Base-by-base conservation (phyloP, 2,888 invertebrate species). In the Athalia circularis region DNA sequence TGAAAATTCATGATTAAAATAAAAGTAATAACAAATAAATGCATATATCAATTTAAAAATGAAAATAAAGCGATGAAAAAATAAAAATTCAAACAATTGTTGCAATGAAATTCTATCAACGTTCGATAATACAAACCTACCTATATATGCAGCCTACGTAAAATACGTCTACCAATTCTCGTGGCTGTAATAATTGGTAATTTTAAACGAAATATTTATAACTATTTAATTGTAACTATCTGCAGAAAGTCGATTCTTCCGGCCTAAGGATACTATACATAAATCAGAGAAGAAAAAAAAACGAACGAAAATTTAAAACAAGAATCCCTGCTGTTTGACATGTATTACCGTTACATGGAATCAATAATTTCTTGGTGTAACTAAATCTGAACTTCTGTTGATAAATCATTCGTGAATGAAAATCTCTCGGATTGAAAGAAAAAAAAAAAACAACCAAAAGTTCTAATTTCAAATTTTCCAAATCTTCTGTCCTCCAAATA, bases 91-190 rank as follows among this genome's bases (percentile, higher is more conserved):
- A 13, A 65, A 43, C 2, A 43, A 43, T 9, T 8, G 48, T 47
- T 48, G 47, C 48, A 65, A 65, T 65, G 65, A 65, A 65, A 48
- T 65, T 65, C 48, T 48, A 65, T 65, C 65, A 65, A 47, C 65
- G 65, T 65, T 65, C 65, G 65, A 65, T 61, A 61, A n/a, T n/a
- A 11, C 54, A 54, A 43, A 52, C 43, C 29, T 48, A 13, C 8
- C n/a, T 52, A 43, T 29, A 67, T 11, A 54, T 52, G 29, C 29
- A 29, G 29, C 29, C 29, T 29, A 29, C 29, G 29, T 29, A 29
- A 29, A 29, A 29, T 29, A 29, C 29, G 29, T 29, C 15, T 68
- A 68, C 29, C 29, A 68, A 29, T 68, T 54, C 11, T 68, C 54
- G 43, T 52, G 52, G 52, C 68, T 68, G 68, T 68, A 67, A 67